A percentile compares a stretch with the other conserved stretches of the same genome.
Conservation (phyloP, 2,113 vertebrate genomes). For the Hirundichthys speculiger region DNA sequence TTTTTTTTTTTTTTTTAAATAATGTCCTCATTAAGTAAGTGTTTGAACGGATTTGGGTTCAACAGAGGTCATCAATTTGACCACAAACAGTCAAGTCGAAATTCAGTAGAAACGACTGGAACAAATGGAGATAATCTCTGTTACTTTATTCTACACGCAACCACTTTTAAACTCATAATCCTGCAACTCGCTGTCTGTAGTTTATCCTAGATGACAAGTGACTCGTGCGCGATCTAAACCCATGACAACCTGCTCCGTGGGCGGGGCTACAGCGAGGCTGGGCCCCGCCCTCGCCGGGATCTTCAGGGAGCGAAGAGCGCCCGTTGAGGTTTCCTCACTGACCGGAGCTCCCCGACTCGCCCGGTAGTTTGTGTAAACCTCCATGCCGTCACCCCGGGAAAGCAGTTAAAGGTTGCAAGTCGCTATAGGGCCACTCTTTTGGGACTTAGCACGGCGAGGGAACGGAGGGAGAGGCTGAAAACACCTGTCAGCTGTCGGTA, state of each 20-base stretch:
- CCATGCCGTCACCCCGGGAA: conserved; percentile 2
- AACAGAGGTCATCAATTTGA: background rate
- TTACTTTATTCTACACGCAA: no score
- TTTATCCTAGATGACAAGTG: background rate
- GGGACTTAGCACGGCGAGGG: background rate
- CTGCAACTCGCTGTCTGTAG: background rate
- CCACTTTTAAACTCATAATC: background rate
- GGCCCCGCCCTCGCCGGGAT: conserved; percentile 28
- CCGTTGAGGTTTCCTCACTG: background rate
- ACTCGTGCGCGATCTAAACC: background rate
- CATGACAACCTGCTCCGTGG: conserved; percentile 7
- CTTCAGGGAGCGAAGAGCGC: background rate
- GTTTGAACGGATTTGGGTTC: background rate
- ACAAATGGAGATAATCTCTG: no score
- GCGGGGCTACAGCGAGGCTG: conserved; percentile 5
- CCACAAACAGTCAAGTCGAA: background rate
- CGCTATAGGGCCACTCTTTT: background rate
- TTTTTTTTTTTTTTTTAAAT: no score
- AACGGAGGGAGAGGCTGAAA: conserved; percentile 3
- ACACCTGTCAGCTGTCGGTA: conserved; percentile 44
- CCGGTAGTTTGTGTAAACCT: background rate
- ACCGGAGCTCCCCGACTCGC: background rate
- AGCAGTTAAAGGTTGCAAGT: background rate
- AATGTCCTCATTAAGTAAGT: no score
- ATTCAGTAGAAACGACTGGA: background rate